Percentiles rank a stretch among this genome's conserved stretches.
These are phyloP conservation scores for Platichthys flesus DNA, from an alignment of 2,113 vertebrate genomes.

Conservation along the genomic window DNA sequence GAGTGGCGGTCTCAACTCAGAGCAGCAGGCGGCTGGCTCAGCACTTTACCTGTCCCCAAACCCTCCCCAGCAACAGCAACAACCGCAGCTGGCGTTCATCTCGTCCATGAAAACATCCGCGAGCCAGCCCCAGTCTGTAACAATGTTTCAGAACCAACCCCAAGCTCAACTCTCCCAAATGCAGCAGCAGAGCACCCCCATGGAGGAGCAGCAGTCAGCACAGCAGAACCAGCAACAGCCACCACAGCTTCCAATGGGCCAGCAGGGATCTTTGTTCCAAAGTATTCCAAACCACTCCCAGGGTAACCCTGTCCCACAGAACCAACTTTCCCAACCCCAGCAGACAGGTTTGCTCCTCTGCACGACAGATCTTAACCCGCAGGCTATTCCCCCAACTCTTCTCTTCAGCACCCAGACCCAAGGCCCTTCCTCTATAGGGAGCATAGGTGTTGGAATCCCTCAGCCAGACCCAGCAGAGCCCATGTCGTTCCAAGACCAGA, in stretches of 20 bases:
- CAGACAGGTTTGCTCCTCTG: conserved; percentile 90
- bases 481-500: conserved; percentile 96
- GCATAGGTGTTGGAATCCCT: conserved; percentile 80
- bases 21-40: conserved; percentile 85
- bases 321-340: conserved; percentile 73
- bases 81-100: conserved; percentile 90
- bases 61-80: conserved; percentile 78
- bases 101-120: conserved; percentile 83
- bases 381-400: conserved; percentile 86
- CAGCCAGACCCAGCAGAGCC: conserved; percentile 89
- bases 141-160: conserved; percentile 81
- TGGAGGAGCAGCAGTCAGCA: conserved; percentile 91
- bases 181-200: conserved; percentile 86
- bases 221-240: conserved; percentile 85
- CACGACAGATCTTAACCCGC: conserved; percentile 87
- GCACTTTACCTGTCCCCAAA: conserved; percentile 90
- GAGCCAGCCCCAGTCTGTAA: conserved; percentile 75
- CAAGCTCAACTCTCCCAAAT: conserved; percentile 84
- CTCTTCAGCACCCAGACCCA: conserved; percentile 83
- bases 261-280: conserved; percentile 85
- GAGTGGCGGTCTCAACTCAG: conserved; percentile 85
- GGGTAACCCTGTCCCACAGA: conserved; percentile 60
- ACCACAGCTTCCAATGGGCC: conserved; percentile 81
- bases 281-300: conserved; percentile 79
- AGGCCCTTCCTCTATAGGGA: conserved; percentile 73